Base-by-base conservation (phyloP, 2,888 invertebrate genomes). In the Sesia bembeciformis region DNA sequence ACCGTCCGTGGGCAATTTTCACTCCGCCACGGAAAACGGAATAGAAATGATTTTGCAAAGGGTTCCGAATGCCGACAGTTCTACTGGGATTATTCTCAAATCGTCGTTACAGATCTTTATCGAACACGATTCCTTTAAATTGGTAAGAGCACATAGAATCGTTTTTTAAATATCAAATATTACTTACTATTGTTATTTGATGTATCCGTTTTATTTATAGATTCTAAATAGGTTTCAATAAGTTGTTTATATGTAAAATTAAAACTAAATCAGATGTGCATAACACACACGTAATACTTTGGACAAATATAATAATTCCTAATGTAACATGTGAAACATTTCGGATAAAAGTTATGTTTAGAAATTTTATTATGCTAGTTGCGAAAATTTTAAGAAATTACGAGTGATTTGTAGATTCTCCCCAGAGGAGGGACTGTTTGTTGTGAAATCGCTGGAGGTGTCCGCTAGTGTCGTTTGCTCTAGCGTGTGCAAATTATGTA, bases 1-100 rank as follows among this genome's bases (percentile, higher is more conserved):
- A 86, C 88, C 86, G 85, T 77, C 79, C 68, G 78, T 77, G 81
- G 83, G 85, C 81, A 84, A 88, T 86, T 89, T 89, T 85, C 88
- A 82, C 82, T 75, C 74, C 71, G 46, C 4, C 46, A 46, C 46
- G 83, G 82, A 84, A 89, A 84, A 84, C 77, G 79, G 80, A 84
- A 86, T 85, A 75, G 84, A 83, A 86, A 86, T 81, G 80, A 83
- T 83, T 86, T 82, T 70, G 73, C 66, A 76, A 81, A 81, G 85
- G 85, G 82, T 71, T 70, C 67, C 64, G 67, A 52, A 65, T 62
- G 63, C 61, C 68, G 64, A 66, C 71, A 67, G 63, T 62, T 66
- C 58, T 60, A 63, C 56, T 57, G 55, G 54, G 40, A 54, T 58
- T 68, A 76, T 75, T 73, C 63, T 69, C 56, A 68, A 66, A 60